Evolutionary conservation across 2,888 invertebrate genomes (phyloP).

Genomic region (Drosophila meridionalis): DNA sequence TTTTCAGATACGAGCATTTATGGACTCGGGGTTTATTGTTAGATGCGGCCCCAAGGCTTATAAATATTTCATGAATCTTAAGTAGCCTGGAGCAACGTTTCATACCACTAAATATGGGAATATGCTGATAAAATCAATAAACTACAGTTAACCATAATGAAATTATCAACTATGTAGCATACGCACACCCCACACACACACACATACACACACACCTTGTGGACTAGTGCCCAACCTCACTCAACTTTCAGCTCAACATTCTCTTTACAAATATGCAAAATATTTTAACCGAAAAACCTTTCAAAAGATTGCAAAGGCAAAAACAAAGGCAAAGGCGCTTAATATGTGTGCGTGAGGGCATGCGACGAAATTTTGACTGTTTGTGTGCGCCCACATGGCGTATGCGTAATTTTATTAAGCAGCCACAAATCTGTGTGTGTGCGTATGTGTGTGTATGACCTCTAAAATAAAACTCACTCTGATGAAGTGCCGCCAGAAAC

Average conservation of each 20-base stretch:
- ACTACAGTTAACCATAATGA: slow-evolving; percentile 62
- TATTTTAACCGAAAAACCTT: slow-evolving; percentile 75
- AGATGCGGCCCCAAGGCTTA: background rate
- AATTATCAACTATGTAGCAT: slow-evolving; percentile 67
- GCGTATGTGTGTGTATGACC: background rate
- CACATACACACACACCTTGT: slow-evolving; percentile 12
- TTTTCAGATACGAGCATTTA: background rate
- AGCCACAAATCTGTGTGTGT: slow-evolving; percentile 15
- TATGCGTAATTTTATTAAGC: slow-evolving; percentile 61
- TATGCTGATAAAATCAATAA: slow-evolving; percentile 66
- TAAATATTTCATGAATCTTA: slow-evolving; percentile 59
- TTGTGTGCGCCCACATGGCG: slow-evolving; percentile 32
- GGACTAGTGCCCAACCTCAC: slow-evolving; percentile 10
- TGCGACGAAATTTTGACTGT: slow-evolving; percentile 14
- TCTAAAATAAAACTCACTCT: slow-evolving; percentile 13
- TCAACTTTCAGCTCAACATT: slow-evolving; percentile 40
- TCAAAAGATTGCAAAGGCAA: slow-evolving; percentile 66
- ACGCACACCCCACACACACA: background rate
- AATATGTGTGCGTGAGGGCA: slow-evolving; percentile 19
- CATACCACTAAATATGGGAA: slow-evolving; percentile 19
- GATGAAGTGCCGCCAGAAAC: slow-evolving; percentile 24
- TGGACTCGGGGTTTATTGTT: slow-evolving; percentile 3
- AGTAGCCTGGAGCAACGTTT: slow-evolving; percentile 18
- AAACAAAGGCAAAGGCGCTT: slow-evolving; percentile 27
- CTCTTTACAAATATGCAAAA: slow-evolving; percentile 70